Evolutionary conservation across 2,113 vertebrate species (phyloP).

Genomic region (Clinocottus analis): DNA sequence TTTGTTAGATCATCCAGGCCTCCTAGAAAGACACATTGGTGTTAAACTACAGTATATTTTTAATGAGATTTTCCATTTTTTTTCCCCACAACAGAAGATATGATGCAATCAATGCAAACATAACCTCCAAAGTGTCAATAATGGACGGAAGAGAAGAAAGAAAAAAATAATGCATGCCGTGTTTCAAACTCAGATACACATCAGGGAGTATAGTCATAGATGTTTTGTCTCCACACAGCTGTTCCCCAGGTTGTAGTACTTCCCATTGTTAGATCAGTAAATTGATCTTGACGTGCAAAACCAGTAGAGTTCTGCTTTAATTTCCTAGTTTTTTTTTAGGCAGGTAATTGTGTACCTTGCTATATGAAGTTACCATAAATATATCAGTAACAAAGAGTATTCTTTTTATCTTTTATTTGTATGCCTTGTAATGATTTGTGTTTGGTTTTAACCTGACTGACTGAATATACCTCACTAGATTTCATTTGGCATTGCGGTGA

Average conservation of each 20-base stretch:
- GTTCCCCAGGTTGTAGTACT: not conserved
- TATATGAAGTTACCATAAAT: not conserved
- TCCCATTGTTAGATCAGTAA: not conserved
- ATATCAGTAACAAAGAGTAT: not conserved
- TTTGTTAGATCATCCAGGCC: not conserved
- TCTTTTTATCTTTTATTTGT: not conserved
- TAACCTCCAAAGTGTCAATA: not conserved
- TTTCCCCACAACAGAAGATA: not conserved
- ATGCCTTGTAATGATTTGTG: not conserved
- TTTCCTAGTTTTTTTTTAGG: not conserved
- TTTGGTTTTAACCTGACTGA: not conserved
- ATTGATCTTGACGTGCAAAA: not conserved
- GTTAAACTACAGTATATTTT: not conserved
- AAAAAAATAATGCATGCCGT: too few species aligned
- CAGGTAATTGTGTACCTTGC: not conserved
- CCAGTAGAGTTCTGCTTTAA: not conserved
- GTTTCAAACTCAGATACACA: not conserved
- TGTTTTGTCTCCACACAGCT: not conserved
- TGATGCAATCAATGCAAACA: not conserved
- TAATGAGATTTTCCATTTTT: not conserved
- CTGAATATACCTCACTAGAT: not conserved
- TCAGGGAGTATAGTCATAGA: not conserved
- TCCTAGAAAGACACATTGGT: not conserved
- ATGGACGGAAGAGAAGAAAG: not conserved
- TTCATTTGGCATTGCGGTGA: not conserved